Percentiles rank a stretch among this genome's conserved stretches.
Conservation (phyloP, 2,797 vertebrate genomes). For the Malacoraja senta region DNA sequence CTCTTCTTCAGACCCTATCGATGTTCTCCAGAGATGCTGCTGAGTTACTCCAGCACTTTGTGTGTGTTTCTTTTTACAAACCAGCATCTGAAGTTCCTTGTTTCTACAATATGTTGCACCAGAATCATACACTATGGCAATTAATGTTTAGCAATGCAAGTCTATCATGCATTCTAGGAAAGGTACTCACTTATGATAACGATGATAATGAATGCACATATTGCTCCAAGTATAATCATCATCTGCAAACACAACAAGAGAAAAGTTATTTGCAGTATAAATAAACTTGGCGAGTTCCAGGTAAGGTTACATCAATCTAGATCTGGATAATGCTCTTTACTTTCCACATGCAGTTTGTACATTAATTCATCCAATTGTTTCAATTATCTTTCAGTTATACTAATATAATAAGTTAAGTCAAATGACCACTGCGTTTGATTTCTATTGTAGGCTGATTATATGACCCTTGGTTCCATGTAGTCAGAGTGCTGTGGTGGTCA, state of each 20-base stretch:
- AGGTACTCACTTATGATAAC: constrained; percentile 61
- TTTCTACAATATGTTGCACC: no score
- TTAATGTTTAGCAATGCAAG: neutral
- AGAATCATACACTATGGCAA: neutral
- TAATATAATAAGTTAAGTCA: neutral
- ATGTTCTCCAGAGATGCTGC: no score
- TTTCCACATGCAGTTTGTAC: neutral
- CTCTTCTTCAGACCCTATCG: no score
- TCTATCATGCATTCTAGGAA: neutral
- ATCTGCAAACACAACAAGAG: constrained; percentile 51
- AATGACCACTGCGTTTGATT: neutral
- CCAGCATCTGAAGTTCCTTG: no score
- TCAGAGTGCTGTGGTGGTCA: neutral
- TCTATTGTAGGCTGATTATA: neutral
- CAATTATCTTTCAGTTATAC: neutral
- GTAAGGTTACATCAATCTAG: neutral
- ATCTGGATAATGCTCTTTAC: neutral
- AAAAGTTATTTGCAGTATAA: constrained; percentile 38
- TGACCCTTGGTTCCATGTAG: neutral
- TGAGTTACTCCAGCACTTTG: no score
- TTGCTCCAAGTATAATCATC: constrained; percentile 60
- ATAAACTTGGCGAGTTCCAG: neutral
- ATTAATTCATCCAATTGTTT: neutral
- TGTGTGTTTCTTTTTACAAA: no score
- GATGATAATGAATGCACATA: constrained; percentile 58